Evolutionary conservation across 2,888 invertebrate genomes (phyloP).

Genomic region (Dolichomitus sp.): DNA sequence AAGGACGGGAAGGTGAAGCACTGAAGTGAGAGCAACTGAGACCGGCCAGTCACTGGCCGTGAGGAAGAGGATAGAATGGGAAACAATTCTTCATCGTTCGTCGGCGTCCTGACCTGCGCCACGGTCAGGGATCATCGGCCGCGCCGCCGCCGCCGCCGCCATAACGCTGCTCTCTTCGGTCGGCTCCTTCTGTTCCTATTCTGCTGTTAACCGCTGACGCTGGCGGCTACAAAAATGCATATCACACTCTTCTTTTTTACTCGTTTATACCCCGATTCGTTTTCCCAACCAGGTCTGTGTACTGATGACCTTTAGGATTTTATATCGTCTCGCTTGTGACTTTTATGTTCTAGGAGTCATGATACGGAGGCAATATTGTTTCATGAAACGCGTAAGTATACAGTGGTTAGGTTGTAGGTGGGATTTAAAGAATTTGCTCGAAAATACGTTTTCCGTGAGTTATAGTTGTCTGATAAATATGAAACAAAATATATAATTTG

Average conservation of each 20-base stretch:
- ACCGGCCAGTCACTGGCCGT: slow-evolving; percentile 36
- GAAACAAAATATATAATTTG: no score
- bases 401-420: slow-evolving; percentile 3
- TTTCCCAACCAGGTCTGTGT: not conserved
- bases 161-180: slow-evolving; percentile 37
- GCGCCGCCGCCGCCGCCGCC: slow-evolving; percentile 27
- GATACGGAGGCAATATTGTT: slow-evolving; percentile 19
- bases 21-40: slow-evolving; percentile 15
- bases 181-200: slow-evolving; percentile 49
- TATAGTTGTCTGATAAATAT: no score
- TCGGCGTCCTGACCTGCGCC: slow-evolving; percentile 69
- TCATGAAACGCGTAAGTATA: slow-evolving; percentile 7
- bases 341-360: slow-evolving; percentile 17
- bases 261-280: not conserved
- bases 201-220: slow-evolving; percentile 36
- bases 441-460: not conserved
- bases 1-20: slow-evolving; percentile 5
- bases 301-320: slow-evolving; percentile 23
- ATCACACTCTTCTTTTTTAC: not conserved
- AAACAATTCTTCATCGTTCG: slow-evolving; percentile 72
- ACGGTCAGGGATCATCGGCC: slow-evolving; percentile 71
- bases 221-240: slow-evolving; percentile 28
- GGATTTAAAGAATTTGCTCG: not conserved
- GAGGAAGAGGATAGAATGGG: slow-evolving; percentile 67
- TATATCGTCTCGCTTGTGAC: slow-evolving; percentile 17